phyloP scores from a whole-genome alignment of 2,888 invertebrate genomes.

The Pristionchus fissidentatus region DNA sequence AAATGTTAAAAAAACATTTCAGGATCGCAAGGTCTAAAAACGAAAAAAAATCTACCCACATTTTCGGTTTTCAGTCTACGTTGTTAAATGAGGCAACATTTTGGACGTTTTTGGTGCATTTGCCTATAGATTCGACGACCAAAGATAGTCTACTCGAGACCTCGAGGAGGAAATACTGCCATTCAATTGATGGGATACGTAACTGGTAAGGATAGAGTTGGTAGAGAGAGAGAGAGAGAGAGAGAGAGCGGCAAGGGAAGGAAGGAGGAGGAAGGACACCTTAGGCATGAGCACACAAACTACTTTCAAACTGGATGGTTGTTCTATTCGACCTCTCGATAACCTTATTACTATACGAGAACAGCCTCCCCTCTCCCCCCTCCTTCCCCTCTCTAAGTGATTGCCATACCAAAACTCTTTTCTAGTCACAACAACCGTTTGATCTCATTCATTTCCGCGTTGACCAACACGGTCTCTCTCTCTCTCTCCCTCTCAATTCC shows the following conservation, averaged over 20 bases:
- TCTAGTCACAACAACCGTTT: slow-evolving; percentile 49
- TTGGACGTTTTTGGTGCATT: too few relatives aligned
- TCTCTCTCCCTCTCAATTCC: not conserved
- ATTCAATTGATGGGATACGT: slow-evolving; percentile 13
- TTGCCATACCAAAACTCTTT: not conserved
- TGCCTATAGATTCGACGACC: too few relatives aligned
- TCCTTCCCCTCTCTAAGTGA: slow-evolving; percentile 13
- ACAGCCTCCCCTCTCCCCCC: slow-evolving; percentile 33
- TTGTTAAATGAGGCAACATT: too few relatives aligned
- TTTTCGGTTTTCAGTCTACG: too few relatives aligned
- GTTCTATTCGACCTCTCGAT: slow-evolving; percentile 26
- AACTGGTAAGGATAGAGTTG: slow-evolving; percentile 32
- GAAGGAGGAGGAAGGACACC: slow-evolving; percentile 2
- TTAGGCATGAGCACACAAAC: slow-evolving; percentile 8
- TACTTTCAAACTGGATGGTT: slow-evolving; percentile 26
- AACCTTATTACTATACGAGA: slow-evolving; percentile 35
- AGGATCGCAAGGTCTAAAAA: too few relatives aligned
- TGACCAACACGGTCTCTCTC: slow-evolving; percentile 47
- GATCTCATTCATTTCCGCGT: slow-evolving; percentile 34
- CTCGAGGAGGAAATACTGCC: too few relatives aligned
- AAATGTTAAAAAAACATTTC: too few relatives aligned
- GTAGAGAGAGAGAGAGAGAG: slow-evolving; percentile 10
- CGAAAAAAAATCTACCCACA: too few relatives aligned
- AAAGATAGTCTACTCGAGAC: too few relatives aligned
- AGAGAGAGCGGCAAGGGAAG: not conserved